Evolutionary conservation across 1,140 invertebrate genomes (phyloP), one percentile per base, ranked within the genome.

Genomic region (Ylistrum balloti): DNA sequence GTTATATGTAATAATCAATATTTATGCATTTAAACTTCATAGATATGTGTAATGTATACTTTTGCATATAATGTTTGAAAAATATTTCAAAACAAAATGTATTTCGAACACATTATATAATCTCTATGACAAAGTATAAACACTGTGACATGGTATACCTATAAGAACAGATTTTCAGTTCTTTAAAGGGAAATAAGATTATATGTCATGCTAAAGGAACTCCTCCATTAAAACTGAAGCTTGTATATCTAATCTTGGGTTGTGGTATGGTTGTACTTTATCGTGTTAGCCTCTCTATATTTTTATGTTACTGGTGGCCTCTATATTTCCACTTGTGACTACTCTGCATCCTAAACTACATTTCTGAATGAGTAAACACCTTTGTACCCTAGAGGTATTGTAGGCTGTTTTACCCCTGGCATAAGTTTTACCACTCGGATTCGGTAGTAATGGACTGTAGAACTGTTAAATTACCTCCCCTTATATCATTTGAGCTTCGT

Each of bases 401-500:
- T 45, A 45, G 41, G 10, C 41, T 74, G 56, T 74, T 74, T 74
- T 74, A 74, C 56, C 56, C n/a, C 28, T n/a, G 22, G n/a, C 7
- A 45, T 15, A 13, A 1, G 1, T 74, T 74, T 28, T 5, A n/a
- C 56, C 56, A n/a, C 56, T 74, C 9, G 17, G 56, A 74, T 74
- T n/a, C 22, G 5, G n/a, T 74, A 74, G 56, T 74, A 9, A 17
- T 28, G 56, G n/a, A 74, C n/a, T 74, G 56, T 74, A 74, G 56
- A 74, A 74, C n/a, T 74, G 28, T 74, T 45, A 9, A 45, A 45
- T 45, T 74, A 74, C 56, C 56, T 74, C 56, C 56, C 56, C 56
- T 74, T 74, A 28, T 74, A 28, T 74, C 56, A 74, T 74, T 28
- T n/a, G 22, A 74, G 56, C 56, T 74, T 74, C n/a, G 56, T 74